These are phyloP conservation scores for Asbolus verrucosus DNA, from an alignment of 1,140 invertebrate species.

Conservation along the genomic window DNA sequence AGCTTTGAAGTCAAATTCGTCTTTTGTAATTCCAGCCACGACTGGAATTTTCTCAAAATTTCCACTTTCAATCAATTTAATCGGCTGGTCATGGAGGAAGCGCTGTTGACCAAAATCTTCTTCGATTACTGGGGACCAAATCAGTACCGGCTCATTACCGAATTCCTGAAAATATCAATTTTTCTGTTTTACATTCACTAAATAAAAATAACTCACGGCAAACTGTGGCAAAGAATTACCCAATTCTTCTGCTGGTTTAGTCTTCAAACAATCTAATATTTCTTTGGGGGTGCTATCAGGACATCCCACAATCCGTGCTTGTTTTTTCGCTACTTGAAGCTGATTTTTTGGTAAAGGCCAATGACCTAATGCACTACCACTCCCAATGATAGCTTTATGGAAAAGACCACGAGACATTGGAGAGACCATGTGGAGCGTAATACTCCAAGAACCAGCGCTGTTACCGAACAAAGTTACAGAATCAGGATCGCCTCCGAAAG, in stretches of 20 bases:
- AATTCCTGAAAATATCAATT: slow-evolving; percentile 60
- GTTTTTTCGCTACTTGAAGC: slow-evolving; percentile 71
- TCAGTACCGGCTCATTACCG: slow-evolving; percentile 63
- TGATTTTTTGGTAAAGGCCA: slow-evolving; percentile 73
- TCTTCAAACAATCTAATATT: slow-evolving; percentile 73
- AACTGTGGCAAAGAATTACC: slow-evolving; percentile 66
- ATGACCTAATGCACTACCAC: slow-evolving; percentile 73
- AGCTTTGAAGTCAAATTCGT: too few species aligned
- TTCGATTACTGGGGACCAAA: slow-evolving; percentile 78
- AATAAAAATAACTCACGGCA: too few species aligned
- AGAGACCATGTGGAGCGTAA: slow-evolving; percentile 74
- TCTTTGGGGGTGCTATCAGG: slow-evolving; percentile 68
- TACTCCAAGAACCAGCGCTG: slow-evolving; percentile 74
- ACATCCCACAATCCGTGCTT: slow-evolving; percentile 76
- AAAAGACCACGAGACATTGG: slow-evolving; percentile 69
- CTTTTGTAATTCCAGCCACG: slow-evolving; percentile 73
- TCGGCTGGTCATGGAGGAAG: slow-evolving; percentile 72
- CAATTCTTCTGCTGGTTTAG: slow-evolving; percentile 66
- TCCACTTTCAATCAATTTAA: slow-evolving; percentile 68
- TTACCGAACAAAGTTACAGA: slow-evolving; percentile 76
- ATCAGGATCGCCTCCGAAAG: slow-evolving; percentile 79
- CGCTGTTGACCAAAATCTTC: slow-evolving; percentile 74
- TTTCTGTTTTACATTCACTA: too few species aligned
- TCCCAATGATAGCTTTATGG: slow-evolving; percentile 76
- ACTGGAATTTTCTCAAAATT: slow-evolving; percentile 73